phyloP scores from a whole-genome alignment of 2,888 invertebrate genomes.

The Drosophila parthenogenetica region DNA sequence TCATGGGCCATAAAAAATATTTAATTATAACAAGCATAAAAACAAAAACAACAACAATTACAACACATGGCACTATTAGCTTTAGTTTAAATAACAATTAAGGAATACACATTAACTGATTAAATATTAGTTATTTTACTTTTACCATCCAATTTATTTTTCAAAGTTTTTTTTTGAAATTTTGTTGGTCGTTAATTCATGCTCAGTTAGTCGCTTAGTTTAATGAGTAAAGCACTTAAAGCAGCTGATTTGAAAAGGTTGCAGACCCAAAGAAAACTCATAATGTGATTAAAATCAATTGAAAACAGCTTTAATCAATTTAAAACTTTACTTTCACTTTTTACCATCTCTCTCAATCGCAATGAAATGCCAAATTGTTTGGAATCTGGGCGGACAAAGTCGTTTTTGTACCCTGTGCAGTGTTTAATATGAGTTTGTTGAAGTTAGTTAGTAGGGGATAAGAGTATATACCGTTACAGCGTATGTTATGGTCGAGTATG shows the following conservation, averaged over 20 bases:
- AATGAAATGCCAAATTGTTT: neutral
- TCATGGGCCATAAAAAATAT: slow-evolving; percentile 6
- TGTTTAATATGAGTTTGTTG: too few relatives aligned
- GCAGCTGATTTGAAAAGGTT: slow-evolving; percentile 11
- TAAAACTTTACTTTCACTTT: neutral
- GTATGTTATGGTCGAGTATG: too few relatives aligned
- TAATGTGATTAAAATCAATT: slow-evolving; percentile 36
- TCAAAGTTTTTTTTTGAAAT: too few relatives aligned
- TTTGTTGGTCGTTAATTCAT: neutral
- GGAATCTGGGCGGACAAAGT: too few relatives aligned
- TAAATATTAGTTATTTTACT: neutral
- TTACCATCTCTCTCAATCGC: neutral
- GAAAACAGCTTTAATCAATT: neutral
- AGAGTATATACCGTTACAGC: too few relatives aligned
- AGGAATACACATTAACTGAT: neutral
- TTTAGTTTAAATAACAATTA: neutral
- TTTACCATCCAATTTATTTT: too few relatives aligned
- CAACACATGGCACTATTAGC: neutral
- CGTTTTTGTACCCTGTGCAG: too few relatives aligned
- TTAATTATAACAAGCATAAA: neutral
- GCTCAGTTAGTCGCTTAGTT: slow-evolving; percentile 6
- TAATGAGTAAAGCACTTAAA: slow-evolving; percentile 22
- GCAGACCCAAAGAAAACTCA: slow-evolving; percentile 6
- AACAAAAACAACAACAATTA: neutral
- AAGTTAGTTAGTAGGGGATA: too few relatives aligned